Conservation (phyloP, 2,888 invertebrate genomes). For the Agonopterix subpropinquella region DNA sequence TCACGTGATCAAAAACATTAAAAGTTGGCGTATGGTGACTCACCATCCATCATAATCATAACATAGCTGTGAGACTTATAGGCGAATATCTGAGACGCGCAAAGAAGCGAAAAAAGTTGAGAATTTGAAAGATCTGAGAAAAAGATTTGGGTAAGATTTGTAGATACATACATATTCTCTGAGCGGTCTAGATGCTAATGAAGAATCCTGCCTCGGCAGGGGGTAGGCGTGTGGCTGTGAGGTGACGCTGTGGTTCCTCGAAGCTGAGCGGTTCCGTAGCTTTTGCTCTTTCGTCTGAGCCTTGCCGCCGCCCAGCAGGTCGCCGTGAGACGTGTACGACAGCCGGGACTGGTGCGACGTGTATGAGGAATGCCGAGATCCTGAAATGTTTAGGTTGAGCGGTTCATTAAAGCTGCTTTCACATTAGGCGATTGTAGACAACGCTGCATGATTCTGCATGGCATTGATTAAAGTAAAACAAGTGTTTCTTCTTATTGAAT, state of each 20-base stretch:
- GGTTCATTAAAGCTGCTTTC: too few relatives aligned
- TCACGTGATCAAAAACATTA: too few relatives aligned
- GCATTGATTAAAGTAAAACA: too few relatives aligned
- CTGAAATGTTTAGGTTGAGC: slow-evolving; percentile 41
- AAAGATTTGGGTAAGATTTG: background rate
- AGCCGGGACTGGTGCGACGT: slow-evolving; percentile 95
- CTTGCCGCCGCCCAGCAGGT: slow-evolving; percentile 85
- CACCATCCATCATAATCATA: too few relatives aligned
- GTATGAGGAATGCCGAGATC: slow-evolving; percentile 95
- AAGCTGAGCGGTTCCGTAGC: slow-evolving; percentile 82
- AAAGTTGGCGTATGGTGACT: too few relatives aligned
- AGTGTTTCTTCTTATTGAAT: too few relatives aligned
- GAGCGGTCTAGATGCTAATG: slow-evolving; percentile 79
- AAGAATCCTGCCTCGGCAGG: slow-evolving; percentile 70
- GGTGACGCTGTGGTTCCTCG: slow-evolving; percentile 80
- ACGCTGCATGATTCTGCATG: too few relatives aligned
- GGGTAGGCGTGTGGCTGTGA: slow-evolving; percentile 74
- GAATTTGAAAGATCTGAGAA: too few relatives aligned
- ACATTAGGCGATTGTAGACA: too few relatives aligned
- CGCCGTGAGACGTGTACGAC: slow-evolving; percentile 96
- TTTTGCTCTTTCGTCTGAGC: slow-evolving; percentile 91
- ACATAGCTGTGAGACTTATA: too few relatives aligned
- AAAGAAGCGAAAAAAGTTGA: too few relatives aligned
- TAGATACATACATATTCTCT: slow-evolving; percentile 81
- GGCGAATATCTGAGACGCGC: too few relatives aligned